Conservation (phyloP, 1,140 invertebrate species). For the Solenopsis fugax region DNA sequence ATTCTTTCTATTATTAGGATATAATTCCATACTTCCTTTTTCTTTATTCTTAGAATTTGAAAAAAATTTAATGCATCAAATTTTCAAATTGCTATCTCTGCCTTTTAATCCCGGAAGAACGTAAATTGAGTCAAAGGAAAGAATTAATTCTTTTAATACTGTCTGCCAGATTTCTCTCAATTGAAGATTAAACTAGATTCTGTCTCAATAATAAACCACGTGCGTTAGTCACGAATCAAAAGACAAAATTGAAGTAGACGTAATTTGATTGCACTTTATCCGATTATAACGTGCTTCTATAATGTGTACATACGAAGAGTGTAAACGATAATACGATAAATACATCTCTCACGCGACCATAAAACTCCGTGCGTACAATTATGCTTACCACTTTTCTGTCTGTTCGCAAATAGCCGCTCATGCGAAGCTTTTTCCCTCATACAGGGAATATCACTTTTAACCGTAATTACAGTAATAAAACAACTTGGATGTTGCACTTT, state of each 20-base stretch:
- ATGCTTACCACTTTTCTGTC: slow-evolving; percentile 9
- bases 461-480: slow-evolving; percentile 35
- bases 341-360: background rate
- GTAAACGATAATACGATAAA: slow-evolving; percentile 42
- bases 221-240: background rate
- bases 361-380: slow-evolving; percentile 24
- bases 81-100: background rate
- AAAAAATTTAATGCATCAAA: background rate
- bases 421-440: background rate
- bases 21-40: background rate
- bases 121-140: background rate
- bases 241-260: background rate
- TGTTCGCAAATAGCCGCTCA: background rate
- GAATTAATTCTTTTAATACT: background rate
- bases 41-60: background rate
- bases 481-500: slow-evolving; percentile 16
- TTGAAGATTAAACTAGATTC: background rate
- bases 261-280: slow-evolving; percentile 7
- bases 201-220: background rate
- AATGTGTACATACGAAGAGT: background rate
- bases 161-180: background rate
- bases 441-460: slow-evolving; percentile 14
- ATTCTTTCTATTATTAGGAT: too few species aligned
- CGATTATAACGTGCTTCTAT: slow-evolving; percentile 10
- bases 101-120: background rate